These are phyloP conservation scores for Nilaparvata lugens DNA, from an alignment of 1,140 invertebrate genomes.

Conservation along the genomic window DNA sequence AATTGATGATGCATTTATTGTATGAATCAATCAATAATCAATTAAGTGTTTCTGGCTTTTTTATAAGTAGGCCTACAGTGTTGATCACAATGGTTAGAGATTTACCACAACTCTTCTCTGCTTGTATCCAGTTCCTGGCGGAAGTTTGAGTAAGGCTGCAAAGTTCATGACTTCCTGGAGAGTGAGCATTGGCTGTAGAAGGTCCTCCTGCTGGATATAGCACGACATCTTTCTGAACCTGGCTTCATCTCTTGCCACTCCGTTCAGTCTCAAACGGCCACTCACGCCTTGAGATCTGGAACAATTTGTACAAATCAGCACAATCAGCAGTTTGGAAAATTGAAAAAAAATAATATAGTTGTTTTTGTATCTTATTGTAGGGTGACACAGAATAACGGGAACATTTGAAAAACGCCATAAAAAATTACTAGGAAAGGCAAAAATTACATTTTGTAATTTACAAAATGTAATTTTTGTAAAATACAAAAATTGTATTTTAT, in stretches of 20 bases:
- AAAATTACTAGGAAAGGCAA: too few relatives aligned
- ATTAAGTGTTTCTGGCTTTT: too few relatives aligned
- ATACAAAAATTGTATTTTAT: too few relatives aligned
- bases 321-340: too few relatives aligned
- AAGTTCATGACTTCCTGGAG: conserved; percentile 49
- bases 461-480: too few relatives aligned
- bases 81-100: not conserved
- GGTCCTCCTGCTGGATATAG: conserved; percentile 55
- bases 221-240: conserved; percentile 48
- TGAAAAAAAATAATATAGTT: too few relatives aligned
- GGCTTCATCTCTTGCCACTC: conserved; percentile 40
- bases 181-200: conserved; percentile 46
- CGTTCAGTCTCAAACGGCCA: conserved; percentile 37
- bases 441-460: too few relatives aligned
- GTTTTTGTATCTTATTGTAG: too few relatives aligned
- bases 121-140: conserved; percentile 32
- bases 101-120: conserved; percentile 41
- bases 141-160: conserved; percentile 48
- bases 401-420: too few relatives aligned
- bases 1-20: too few relatives aligned
- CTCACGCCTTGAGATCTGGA: conserved; percentile 32
- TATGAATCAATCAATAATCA: too few relatives aligned
- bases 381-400: too few relatives aligned
- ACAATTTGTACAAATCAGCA: not conserved
- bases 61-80: not conserved